These are phyloP conservation scores for Yponomeuta sedellus DNA, from an alignment of 2,888 invertebrate genomes.

Conservation along the genomic window DNA sequence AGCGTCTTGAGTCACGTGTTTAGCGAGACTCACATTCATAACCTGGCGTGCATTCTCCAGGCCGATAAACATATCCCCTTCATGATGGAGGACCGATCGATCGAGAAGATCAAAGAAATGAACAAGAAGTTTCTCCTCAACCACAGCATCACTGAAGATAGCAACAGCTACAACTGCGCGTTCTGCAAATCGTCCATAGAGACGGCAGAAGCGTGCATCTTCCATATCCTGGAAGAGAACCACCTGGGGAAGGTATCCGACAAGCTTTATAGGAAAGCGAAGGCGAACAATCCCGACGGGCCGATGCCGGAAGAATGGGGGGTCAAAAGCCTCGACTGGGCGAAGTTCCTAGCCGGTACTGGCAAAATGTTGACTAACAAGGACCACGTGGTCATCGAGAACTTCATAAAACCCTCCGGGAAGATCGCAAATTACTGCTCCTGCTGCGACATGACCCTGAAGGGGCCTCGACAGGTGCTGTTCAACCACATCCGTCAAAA, in stretches of 20 bases:
- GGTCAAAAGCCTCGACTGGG: conserved; percentile 64
- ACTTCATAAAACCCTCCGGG: conserved; percentile 63
- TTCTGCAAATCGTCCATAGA: conserved; percentile 51
- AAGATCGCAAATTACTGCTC: conserved; percentile 63
- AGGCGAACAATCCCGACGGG: conserved; percentile 47
- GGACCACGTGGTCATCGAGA: conserved; percentile 65
- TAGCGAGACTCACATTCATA: conserved; percentile 59
- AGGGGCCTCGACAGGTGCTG: conserved; percentile 63
- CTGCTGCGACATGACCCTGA: conserved; percentile 65
- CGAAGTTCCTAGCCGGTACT: conserved; percentile 60
- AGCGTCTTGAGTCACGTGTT: conserved; percentile 68
- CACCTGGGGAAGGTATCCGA: conserved; percentile 61
- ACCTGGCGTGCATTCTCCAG: conserved; percentile 56
- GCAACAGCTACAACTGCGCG: conserved; percentile 40
- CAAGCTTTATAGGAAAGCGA: conserved; percentile 52
- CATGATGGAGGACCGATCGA: conserved; percentile 40
- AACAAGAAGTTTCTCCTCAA: conserved; percentile 54
- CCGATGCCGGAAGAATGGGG: conserved; percentile 66
- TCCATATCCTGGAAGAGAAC: conserved; percentile 62
- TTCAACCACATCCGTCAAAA: conserved; percentile 70
- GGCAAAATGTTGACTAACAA: conserved; percentile 58
- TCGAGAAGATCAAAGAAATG: conserved; percentile 55
- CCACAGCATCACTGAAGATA: conserved; percentile 41
- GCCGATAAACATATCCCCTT: conserved; percentile 58
- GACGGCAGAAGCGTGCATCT: conserved; percentile 42